Percentiles rank a stretch among this genome's conserved stretches.
phyloP scores from a whole-genome alignment of 1,140 invertebrate species.

The Palaemon carinicauda region DNA sequence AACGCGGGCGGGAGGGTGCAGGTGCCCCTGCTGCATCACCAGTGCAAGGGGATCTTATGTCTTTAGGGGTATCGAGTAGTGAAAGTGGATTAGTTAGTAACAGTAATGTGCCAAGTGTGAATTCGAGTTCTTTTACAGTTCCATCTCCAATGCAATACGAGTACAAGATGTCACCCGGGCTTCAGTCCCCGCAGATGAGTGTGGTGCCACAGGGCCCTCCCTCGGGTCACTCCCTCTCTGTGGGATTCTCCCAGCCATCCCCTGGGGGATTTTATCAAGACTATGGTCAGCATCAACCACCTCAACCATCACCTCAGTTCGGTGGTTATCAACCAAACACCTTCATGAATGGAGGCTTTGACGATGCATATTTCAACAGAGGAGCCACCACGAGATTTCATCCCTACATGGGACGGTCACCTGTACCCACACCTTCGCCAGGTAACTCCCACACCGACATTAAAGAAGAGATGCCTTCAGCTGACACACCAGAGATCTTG shows the following conservation, averaged over 20 bases:
- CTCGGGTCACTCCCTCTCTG: slow-evolving; percentile 37
- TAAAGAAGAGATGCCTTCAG: slow-evolving; percentile 65
- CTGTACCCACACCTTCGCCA: slow-evolving; percentile 50
- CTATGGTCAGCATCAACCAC: slow-evolving; percentile 45
- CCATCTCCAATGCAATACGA: slow-evolving; percentile 59
- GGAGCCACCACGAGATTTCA: slow-evolving; percentile 41
- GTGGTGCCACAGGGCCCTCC: slow-evolving; percentile 55
- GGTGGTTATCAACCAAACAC: background rate
- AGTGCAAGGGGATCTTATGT: slow-evolving; percentile 62
- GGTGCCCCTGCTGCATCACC: slow-evolving; percentile 52
- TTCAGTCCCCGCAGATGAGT: slow-evolving; percentile 41
- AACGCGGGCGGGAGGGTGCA: slow-evolving; percentile 52
- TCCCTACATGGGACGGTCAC: slow-evolving; percentile 56
- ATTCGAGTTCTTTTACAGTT: slow-evolving; percentile 43
- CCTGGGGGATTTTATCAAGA: slow-evolving; percentile 49
- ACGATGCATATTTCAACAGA: slow-evolving; percentile 48
- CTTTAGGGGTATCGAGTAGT: slow-evolving; percentile 60
- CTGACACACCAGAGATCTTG: slow-evolving; percentile 80
- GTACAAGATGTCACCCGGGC: slow-evolving; percentile 49
- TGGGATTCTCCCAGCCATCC: slow-evolving; percentile 54
- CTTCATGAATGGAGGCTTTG: slow-evolving; percentile 65
- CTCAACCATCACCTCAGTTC: slow-evolving; percentile 29
- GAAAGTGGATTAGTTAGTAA: slow-evolving; percentile 35
- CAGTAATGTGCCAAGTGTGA: slow-evolving; percentile 47
- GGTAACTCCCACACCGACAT: slow-evolving; percentile 41